Evolutionary conservation across 1,140 invertebrate species (phyloP).

Genomic region (Diachasmimorpha longicaudata): DNA sequence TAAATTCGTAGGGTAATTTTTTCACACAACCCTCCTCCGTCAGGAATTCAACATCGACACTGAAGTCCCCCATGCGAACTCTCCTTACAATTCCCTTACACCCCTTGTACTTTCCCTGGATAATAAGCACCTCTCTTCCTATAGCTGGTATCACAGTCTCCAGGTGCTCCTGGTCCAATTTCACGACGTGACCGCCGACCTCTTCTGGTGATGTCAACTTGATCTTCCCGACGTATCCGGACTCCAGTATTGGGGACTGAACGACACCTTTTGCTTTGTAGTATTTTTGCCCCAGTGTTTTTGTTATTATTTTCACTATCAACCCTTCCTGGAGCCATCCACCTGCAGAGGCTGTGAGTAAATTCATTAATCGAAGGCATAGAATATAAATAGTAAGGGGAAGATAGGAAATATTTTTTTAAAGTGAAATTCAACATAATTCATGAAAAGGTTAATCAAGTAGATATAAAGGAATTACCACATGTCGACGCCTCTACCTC

Average conservation of each 20-base stretch:
- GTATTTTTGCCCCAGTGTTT: constrained; percentile 86
- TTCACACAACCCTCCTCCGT: constrained; percentile 69
- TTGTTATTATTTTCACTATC: constrained; percentile 90
- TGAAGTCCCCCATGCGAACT: constrained; percentile 79
- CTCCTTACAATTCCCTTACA: constrained; percentile 71
- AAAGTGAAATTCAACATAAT: too few species aligned
- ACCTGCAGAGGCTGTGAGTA: constrained; percentile 24
- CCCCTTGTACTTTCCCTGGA: constrained; percentile 87
- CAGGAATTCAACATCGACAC: constrained; percentile 72
- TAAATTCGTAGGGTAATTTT: constrained; percentile 76
- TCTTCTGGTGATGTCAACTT: constrained; percentile 77
- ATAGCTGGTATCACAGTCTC: constrained; percentile 95
- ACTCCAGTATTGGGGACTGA: constrained; percentile 77
- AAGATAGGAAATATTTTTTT: too few species aligned
- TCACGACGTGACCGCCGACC: constrained; percentile 69
- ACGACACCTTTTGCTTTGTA: constrained; percentile 90
- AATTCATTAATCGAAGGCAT: too few species aligned
- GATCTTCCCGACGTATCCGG: constrained; percentile 75
- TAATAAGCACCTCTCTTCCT: constrained; percentile 78
- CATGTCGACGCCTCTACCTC: constrained; percentile 24
- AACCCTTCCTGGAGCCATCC: constrained; percentile 83
- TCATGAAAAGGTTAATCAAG: too few species aligned
- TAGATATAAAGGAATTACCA: neutral
- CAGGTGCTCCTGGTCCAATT: constrained; percentile 84
- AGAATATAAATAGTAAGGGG: too few species aligned